phyloP scores from a whole-genome alignment of 2,888 invertebrate genomes.

The Argynnis bischoffii region DNA sequence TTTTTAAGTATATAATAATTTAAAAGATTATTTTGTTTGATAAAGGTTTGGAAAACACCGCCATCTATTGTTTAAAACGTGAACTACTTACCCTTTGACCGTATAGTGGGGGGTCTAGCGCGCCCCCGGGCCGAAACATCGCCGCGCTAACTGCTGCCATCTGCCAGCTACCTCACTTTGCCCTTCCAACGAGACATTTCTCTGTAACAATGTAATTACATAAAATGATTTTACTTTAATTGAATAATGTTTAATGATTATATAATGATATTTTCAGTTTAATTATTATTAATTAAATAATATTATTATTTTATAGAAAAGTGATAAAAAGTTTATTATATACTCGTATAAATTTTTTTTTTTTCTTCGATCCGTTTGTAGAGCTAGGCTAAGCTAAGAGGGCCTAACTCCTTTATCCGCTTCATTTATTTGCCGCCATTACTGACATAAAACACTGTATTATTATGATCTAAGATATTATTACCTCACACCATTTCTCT shows the following conservation, averaged over 20 bases:
- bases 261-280: neutral
- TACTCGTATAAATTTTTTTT: too few relatives aligned
- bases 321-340: too few relatives aligned
- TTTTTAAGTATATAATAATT: neutral
- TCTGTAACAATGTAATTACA: constrained; percentile 63
- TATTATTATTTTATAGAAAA: too few relatives aligned
- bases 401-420: too few relatives aligned
- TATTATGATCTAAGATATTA: too few relatives aligned
- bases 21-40: neutral
- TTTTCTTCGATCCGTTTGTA: too few relatives aligned
- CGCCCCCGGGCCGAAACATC: constrained; percentile 86
- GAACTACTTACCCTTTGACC: constrained; percentile 83
- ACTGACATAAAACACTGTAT: too few relatives aligned
- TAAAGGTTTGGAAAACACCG: constrained; percentile 40
- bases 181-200: constrained; percentile 83
- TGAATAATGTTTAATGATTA: neutral
- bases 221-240: neutral
- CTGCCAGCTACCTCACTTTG: constrained; percentile 82
- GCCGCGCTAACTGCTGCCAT: constrained; percentile 88
- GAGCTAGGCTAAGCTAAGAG: too few relatives aligned
- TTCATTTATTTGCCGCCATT: too few relatives aligned
- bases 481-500: too few relatives aligned
- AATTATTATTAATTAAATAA: too few relatives aligned
- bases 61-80: constrained; percentile 54
- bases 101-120: constrained; percentile 84